Evolutionary conservation across 2,888 invertebrate genomes (phyloP).

Genomic region (Chrysotoxum bicinctum): DNA sequence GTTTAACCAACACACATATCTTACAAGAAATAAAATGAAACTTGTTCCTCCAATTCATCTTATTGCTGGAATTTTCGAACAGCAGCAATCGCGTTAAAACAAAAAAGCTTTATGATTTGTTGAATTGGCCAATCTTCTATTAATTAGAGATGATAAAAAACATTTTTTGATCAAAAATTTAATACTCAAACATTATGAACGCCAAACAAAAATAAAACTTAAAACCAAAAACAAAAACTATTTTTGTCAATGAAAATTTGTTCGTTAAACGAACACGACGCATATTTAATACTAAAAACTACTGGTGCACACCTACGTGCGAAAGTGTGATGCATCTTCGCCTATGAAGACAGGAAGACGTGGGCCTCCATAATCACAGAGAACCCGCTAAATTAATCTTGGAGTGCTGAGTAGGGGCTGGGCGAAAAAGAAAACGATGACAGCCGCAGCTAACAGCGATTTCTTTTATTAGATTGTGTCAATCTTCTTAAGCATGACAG

Average conservation of each 20-base stretch:
- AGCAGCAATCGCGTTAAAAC: too few species aligned
- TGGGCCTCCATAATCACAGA: slow-evolving; percentile 11
- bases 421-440: slow-evolving; percentile 1
- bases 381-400: slow-evolving; percentile 8
- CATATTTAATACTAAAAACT: not conserved
- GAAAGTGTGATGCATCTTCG: not conserved
- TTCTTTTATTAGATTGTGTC: slow-evolving; percentile 47
- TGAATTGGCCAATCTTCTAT: too few species aligned
- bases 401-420: not conserved
- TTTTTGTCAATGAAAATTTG: not conserved
- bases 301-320: slow-evolving; percentile 3
- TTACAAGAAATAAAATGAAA: too few species aligned
- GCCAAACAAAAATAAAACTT: not conserved
- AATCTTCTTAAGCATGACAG: slow-evolving; percentile 31
- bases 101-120: too few species aligned
- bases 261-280: not conserved
- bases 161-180: not conserved
- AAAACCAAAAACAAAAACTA: not conserved
- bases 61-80: too few species aligned
- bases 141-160: too few species aligned
- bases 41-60: too few species aligned
- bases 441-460: slow-evolving; percentile 1
- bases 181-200: not conserved
- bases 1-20: too few species aligned
- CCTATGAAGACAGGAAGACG: slow-evolving; percentile 23